Conservation (phyloP, 2,113 vertebrate species). For the Danionella cerebrum region DNA sequence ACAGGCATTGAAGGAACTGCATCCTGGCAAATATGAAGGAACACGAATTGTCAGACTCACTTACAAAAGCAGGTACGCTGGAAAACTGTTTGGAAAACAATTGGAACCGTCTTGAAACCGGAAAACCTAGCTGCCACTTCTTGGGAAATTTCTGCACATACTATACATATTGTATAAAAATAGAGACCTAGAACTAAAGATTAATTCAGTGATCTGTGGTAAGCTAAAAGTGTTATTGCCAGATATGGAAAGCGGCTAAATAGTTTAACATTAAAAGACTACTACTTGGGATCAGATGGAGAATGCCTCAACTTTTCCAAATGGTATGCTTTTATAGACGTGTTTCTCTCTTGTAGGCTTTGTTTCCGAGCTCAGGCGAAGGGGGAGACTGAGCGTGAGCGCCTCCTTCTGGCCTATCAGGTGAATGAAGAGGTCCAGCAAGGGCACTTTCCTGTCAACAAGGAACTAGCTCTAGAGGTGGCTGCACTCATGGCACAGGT, state of each 20-base stretch:
- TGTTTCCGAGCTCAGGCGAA: conserved; percentile 78
- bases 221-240: too few species aligned
- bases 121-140: too few species aligned
- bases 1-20: conserved; percentile 79
- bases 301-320: too few species aligned
- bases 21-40: conserved; percentile 81
- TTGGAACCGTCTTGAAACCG: too few species aligned
- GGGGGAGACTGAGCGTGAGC: conserved; percentile 79
- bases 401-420: conserved; percentile 80
- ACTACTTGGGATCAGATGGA: too few species aligned
- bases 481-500: conserved; percentile 84
- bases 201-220: too few species aligned
- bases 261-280: too few species aligned
- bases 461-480: conserved; percentile 82
- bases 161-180: too few species aligned
- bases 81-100: too few species aligned
- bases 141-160: too few species aligned
- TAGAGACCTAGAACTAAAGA: too few species aligned
- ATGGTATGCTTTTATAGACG: not conserved
- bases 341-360: conserved; percentile 53
- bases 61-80: conserved; percentile 78
- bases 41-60: conserved; percentile 79
- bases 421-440: conserved; percentile 74
- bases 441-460: conserved; percentile 82
- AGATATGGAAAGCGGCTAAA: too few species aligned